Evolutionary conservation across 2,113 vertebrate species (phyloP).

Genomic region (Clarias magur): DNA sequence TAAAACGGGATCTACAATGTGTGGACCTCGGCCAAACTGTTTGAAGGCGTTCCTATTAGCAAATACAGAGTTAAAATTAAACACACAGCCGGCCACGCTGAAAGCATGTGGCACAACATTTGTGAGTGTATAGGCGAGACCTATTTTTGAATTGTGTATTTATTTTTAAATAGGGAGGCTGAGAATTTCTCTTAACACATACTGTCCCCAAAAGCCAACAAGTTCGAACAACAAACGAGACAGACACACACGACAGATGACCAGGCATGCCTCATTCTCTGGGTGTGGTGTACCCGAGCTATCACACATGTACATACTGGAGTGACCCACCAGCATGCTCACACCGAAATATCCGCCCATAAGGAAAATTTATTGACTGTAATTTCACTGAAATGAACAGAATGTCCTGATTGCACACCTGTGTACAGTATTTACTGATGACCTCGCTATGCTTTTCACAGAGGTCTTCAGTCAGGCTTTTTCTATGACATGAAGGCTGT

Average conservation of each 20-base stretch:
- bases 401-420: too few species aligned
- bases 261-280: conserved; percentile 55
- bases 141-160: conserved; percentile 6
- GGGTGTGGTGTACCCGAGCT: conserved; percentile 61
- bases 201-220: background rate
- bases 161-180: background rate
- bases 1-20: background rate
- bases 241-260: conserved; percentile 48
- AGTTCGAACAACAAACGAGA: background rate
- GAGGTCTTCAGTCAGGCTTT: too few species aligned
- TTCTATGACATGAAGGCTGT: too few species aligned
- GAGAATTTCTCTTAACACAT: background rate
- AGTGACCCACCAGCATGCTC: conserved; percentile 44
- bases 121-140: background rate
- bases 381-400: background rate
- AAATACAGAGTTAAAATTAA: conserved; percentile 2
- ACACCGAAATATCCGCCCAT: background rate
- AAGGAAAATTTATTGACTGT: background rate
- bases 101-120: background rate
- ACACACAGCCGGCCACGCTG: background rate
- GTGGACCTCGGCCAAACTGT: background rate
- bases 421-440: too few species aligned
- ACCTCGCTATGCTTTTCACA: too few species aligned
- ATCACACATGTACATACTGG: conserved; percentile 36
- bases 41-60: conserved; percentile 20